A percentile compares a stretch with the other conserved stretches of the same genome.
These are phyloP conservation scores for Dreissena polymorpha DNA, from an alignment of 1,140 invertebrate genomes.

Conservation along the genomic window DNA sequence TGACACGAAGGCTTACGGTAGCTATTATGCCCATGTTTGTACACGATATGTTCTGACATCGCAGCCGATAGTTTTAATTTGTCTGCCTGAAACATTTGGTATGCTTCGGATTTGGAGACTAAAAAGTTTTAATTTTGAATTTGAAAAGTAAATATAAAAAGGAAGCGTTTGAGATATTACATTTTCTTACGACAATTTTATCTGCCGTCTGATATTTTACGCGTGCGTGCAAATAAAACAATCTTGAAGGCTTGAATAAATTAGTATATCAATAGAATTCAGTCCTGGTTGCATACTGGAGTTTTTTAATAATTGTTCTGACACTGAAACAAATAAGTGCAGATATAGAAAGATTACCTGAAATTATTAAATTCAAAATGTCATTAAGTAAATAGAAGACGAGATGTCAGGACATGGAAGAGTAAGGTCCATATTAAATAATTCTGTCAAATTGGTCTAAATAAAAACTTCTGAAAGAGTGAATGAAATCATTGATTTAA, in stretches of 20 bases:
- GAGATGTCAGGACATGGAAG: too few relatives aligned
- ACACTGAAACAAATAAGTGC: too few relatives aligned
- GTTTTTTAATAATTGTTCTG: too few relatives aligned
- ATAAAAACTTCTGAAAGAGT: too few relatives aligned
- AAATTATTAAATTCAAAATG: too few relatives aligned
- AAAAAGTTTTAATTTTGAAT: conserved; percentile 59
- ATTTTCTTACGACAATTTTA: conserved; percentile 45
- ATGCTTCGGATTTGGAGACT: conserved; percentile 50
- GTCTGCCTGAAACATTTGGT: conserved; percentile 54
- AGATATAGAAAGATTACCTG: too few relatives aligned
- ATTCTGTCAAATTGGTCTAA: too few relatives aligned
- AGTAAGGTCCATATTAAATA: too few relatives aligned
- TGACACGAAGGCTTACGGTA: conserved; percentile 49
- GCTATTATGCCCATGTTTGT: conserved; percentile 53
- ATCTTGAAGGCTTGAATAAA: background rate
- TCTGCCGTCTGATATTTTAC: conserved; percentile 28
- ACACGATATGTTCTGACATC: conserved; percentile 53
- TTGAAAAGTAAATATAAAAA: conserved; percentile 57
- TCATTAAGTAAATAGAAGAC: too few relatives aligned
- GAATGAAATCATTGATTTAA: too few relatives aligned
- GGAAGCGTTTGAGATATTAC: conserved; percentile 49
- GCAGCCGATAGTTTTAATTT: conserved; percentile 45
- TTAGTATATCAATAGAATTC: background rate
- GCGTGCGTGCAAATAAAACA: conserved; percentile 46
- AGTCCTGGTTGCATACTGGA: background rate